A percentile compares a stretch with the other conserved stretches of the same genome.
These are phyloP conservation scores for Poecilia wingei DNA, from an alignment of 2,797 vertebrate species.

Conservation along the genomic window DNA sequence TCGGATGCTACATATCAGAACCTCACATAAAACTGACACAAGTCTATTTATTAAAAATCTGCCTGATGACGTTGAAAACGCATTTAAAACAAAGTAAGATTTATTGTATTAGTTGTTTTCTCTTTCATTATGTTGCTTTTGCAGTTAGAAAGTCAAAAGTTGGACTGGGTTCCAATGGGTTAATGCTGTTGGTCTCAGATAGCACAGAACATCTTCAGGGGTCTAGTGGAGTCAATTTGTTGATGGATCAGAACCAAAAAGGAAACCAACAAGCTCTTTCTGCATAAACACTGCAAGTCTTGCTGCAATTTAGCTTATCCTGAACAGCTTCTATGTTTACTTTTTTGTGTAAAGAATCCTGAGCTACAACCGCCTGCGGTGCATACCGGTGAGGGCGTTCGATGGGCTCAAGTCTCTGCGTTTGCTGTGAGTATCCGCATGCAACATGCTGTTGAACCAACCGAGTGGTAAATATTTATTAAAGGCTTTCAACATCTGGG, in stretches of 20 bases:
- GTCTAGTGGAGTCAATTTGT: background rate
- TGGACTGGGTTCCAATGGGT: background rate
- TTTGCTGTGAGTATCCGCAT: slow-evolving; percentile 87
- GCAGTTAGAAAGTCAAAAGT: background rate
- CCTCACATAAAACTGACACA: background rate
- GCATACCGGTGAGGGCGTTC: slow-evolving; percentile 92
- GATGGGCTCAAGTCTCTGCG: slow-evolving; percentile 93
- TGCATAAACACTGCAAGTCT: slow-evolving; percentile 9
- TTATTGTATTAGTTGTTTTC: background rate
- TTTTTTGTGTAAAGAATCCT: slow-evolving; percentile 86
- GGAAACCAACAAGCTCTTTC: background rate
- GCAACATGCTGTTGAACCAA: background rate
- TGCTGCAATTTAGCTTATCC: slow-evolving; percentile 3
- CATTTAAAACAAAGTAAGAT: background rate
- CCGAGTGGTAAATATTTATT: slow-evolving; percentile 4
- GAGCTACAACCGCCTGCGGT: slow-evolving; percentile 96
- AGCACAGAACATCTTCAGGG: background rate
- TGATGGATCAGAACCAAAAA: background rate
- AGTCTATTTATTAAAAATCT: background rate
- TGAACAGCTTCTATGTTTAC: background rate
- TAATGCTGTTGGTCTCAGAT: background rate
- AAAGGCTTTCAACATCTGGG: slow-evolving; percentile 4
- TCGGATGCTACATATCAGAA: background rate
- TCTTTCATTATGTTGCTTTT: background rate
- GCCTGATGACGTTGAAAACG: background rate